Evolutionary conservation across 2,797 vertebrate genomes (phyloP), one percentile per base, ranked within the genome.

Genomic region (Pseudomugil tenellus): DNA sequence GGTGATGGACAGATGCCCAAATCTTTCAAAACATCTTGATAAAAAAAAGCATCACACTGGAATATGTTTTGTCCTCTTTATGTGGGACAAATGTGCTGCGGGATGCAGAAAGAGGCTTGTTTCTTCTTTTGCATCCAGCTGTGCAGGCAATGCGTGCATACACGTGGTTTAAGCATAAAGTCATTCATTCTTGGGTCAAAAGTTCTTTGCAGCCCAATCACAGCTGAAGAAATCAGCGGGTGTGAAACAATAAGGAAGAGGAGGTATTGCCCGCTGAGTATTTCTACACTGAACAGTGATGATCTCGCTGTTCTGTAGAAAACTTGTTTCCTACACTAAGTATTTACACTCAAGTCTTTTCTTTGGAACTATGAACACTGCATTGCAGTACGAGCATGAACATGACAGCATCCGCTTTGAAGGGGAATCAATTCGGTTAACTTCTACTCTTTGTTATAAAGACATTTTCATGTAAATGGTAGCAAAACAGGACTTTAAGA

Each of bases 351-450:
- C 53, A 31, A 35, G 26, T 6, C 35, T 51, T 46, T 52, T 43
- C 63, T 75, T 21, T 13, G 13, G 17, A 11, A 4, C 4, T 70
- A 54, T 57, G 37, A 63, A 72, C 64, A 58, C 48, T 79, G 61
- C 67, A 73, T 72, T 58, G 53, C 41, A 62, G 72, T 37, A 74
- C 63, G 61, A 79, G 67, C 63, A 72, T 48, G 60, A 79, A 76
- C 72, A 74, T 68, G 75, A 75, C 78, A 79, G 72, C 13, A 52
- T 68, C 51, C n/a, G 72, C 43, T 59, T 25, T 64, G 25, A 72
- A 62, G 56, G 21, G 37, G 69, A 17, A 39, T 39, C 14, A 39
- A 39, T 39, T 39, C 37, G 17, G 32, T 32, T 32, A 6, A 32
- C 1, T 29, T 29, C 29, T 29, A 29, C 3, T 29, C 29, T 29